Evolutionary conservation across 2,113 vertebrate genomes (phyloP).

Genomic region (Mormyrus lacerda): DNA sequence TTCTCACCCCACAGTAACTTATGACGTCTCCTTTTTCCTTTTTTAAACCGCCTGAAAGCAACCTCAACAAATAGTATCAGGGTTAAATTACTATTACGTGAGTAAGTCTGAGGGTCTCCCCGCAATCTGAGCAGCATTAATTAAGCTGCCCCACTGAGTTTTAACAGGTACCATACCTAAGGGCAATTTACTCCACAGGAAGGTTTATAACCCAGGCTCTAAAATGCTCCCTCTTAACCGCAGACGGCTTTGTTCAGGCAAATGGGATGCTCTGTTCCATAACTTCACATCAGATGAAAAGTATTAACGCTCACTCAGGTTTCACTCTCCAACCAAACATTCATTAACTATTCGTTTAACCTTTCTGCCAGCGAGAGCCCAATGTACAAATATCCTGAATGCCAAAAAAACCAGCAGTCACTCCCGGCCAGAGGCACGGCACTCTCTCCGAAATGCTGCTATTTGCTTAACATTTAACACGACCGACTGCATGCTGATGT

Average conservation of each 20-base stretch:
- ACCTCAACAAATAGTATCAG: not conserved
- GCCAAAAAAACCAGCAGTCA: not conserved
- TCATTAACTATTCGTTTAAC: slow-evolving; percentile 15
- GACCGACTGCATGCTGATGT: not conserved
- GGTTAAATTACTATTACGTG: not conserved
- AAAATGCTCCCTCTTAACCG: not conserved
- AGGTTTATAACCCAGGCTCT: not conserved
- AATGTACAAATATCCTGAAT: not conserved
- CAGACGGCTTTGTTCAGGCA: not conserved
- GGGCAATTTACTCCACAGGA: not conserved
- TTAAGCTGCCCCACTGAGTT: not conserved
- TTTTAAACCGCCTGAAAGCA: not conserved
- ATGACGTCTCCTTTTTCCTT: not conserved
- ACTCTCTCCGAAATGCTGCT: not conserved
- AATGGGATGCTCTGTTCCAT: not conserved
- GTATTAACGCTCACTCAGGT: not conserved
- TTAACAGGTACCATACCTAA: not conserved
- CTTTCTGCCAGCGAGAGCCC: not conserved
- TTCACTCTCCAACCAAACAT: not conserved
- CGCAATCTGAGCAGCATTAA: slow-evolving; percentile 2
- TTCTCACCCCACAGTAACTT: not conserved
- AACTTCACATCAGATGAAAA: not conserved
- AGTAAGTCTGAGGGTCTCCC: not conserved
- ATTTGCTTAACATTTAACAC: not conserved
- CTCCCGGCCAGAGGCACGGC: not conserved